Conservation (phyloP, 2,888 invertebrate species). For the Leptarthrus brevirostris region DNA sequence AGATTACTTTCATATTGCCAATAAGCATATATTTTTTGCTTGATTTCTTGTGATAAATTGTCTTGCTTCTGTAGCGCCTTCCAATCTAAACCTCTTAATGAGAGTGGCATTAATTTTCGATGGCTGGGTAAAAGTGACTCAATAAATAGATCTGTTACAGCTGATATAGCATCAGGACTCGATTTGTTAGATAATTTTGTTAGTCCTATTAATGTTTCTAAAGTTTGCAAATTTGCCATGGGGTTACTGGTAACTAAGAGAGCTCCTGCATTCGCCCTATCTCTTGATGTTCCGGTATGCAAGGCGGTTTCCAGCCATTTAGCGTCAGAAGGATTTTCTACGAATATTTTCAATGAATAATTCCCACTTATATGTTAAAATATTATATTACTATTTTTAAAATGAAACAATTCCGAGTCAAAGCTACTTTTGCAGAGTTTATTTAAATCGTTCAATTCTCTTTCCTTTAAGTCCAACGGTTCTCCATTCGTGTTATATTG, state of each 20-base stretch:
- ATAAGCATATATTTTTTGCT: constrained; percentile 74
- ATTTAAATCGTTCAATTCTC: constrained; percentile 62
- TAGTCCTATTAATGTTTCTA: constrained; percentile 62
- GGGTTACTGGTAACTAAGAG: constrained; percentile 66
- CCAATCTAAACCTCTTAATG: constrained; percentile 65
- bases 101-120: constrained; percentile 63
- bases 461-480: constrained; percentile 64
- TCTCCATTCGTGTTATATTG: constrained; percentile 62
- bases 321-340: constrained; percentile 65
- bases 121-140: constrained; percentile 64
- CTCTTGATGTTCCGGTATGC: constrained; percentile 66
- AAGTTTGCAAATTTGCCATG: constrained; percentile 62
- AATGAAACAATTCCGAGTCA: constrained; percentile 60
- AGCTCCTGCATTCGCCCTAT: constrained; percentile 66
- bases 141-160: constrained; percentile 64
- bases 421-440: constrained; percentile 63
- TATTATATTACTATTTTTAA: constrained; percentile 61
- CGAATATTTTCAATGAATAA: background rate
- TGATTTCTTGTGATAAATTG: constrained; percentile 70
- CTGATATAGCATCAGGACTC: constrained; percentile 62
- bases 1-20: constrained; percentile 94
- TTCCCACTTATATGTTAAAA: background rate
- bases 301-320: constrained; percentile 66
- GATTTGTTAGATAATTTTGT: constrained; percentile 66
- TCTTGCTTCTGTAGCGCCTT: constrained; percentile 62